Base-by-base conservation (phyloP, 2,797 vertebrate species). In the Pelodytes ibericus region DNA sequence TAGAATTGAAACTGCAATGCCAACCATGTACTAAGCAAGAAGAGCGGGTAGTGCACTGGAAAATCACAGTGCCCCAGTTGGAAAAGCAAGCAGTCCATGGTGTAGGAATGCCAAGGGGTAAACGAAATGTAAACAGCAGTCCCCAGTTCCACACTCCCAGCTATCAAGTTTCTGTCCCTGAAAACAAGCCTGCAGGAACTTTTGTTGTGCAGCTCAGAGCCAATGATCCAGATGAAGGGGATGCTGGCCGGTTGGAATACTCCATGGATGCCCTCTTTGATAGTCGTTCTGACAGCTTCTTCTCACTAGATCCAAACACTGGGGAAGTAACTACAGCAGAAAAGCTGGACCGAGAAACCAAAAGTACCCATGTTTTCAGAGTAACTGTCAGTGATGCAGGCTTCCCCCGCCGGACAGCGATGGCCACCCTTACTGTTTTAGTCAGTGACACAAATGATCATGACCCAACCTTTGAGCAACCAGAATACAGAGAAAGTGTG, bases 111-210 rank as follows among this genome's bases (percentile, higher is more conserved):
- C 89, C 89, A 25, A 88, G 93, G 70, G 85, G 86, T 68, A 95
- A 91, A 84, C 94, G 96, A 83, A 94, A 92, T 56, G 80, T 90
- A 41, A 98, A 98, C 83, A 88, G 84, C 22, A 93, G 91, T 2
- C 96, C 97, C 0, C 96, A 98, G 88, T 99, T 99, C 83, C 94
- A 97, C 77, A 94, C 95, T 10, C 94, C 96, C n/a, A 97, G 95
- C 89, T 99, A 99, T 89, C 96, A 98, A 86, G 96, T 94, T 71
- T 90, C 92, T 0, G 95, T 98, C 82, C 88, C 92, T 0, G 97
- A 99, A 87, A 99, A 99, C 83, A 90, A 74, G 72, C 94, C 94
- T 0, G 89, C 91, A 0, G 95, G 95, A 27, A 96, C 96, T 0
- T 73, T 87, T 0, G 96, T 97, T 58, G 91, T 94, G 1, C 82